These are phyloP conservation scores for Drosophila atripex DNA, from an alignment of 2,888 invertebrate genomes.

Conservation along the genomic window DNA sequence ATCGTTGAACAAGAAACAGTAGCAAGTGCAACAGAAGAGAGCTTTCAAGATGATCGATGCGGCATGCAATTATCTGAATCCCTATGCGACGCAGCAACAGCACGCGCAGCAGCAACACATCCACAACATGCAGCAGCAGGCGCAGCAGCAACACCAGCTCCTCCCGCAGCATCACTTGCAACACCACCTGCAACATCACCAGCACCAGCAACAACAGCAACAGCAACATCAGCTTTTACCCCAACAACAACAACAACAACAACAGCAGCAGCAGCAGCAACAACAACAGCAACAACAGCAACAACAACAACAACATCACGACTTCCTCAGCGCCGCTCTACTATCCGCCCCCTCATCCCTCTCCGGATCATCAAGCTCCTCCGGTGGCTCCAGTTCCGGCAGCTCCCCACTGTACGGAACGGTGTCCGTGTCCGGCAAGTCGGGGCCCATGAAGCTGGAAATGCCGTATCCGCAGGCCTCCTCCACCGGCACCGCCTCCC, in stretches of 20 bases:
- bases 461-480: slow-evolving; percentile 83
- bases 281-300: slow-evolving; percentile 26
- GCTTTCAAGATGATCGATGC: slow-evolving; percentile 80
- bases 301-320: slow-evolving; percentile 42
- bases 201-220: slow-evolving; percentile 26
- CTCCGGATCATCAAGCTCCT: slow-evolving; percentile 34
- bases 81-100: slow-evolving; percentile 69
- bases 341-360: slow-evolving; percentile 50
- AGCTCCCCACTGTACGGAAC: slow-evolving; percentile 30
- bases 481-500: slow-evolving; percentile 83
- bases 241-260: slow-evolving; percentile 33
- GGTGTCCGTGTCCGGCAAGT: slow-evolving; percentile 40
- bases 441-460: slow-evolving; percentile 77
- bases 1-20: slow-evolving; percentile 36
- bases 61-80: slow-evolving; percentile 81
- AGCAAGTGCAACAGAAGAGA: not conserved
- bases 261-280: slow-evolving; percentile 42
- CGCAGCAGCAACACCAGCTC: slow-evolving; percentile 48
- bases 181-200: slow-evolving; percentile 35
- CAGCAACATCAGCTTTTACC: slow-evolving; percentile 28
- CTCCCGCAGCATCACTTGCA: slow-evolving; percentile 42
- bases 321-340: slow-evolving; percentile 64
- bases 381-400: slow-evolving; percentile 53
- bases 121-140: slow-evolving; percentile 29
- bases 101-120: slow-evolving; percentile 49